phyloP scores from a whole-genome alignment of 2,113 vertebrate genomes.

The Coregonus clupeaformis region DNA sequence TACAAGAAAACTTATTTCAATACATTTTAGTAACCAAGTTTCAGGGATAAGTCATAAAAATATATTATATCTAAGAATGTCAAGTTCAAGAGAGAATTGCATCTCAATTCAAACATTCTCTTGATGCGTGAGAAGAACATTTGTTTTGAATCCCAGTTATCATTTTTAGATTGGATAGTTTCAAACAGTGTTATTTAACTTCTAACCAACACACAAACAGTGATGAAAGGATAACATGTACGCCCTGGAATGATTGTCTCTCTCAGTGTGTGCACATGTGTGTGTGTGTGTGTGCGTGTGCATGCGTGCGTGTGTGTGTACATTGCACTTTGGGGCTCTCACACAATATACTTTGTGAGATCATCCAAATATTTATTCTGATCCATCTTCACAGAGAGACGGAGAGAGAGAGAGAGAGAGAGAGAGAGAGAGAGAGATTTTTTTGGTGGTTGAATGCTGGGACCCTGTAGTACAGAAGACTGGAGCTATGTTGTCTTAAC shows the following conservation, averaged over 20 bases:
- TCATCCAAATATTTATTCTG: slow-evolving; percentile 46
- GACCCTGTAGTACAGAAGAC: neutral
- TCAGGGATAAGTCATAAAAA: too few relatives aligned
- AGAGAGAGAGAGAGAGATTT: neutral
- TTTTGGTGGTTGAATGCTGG: neutral
- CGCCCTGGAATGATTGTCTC: neutral
- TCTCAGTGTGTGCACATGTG: neutral
- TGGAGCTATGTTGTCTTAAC: slow-evolving; percentile 57
- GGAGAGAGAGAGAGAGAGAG: neutral
- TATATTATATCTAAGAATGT: too few relatives aligned
- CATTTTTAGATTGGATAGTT: too few relatives aligned
- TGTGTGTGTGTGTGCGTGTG: slow-evolving; percentile 15
- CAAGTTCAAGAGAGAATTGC: too few relatives aligned
- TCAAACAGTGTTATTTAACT: too few relatives aligned
- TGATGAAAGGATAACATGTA: too few relatives aligned
- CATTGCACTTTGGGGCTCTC: neutral
- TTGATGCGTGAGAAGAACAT: neutral
- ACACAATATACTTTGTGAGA: slow-evolving; percentile 17
- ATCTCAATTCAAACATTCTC: too few relatives aligned
- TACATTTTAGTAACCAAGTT: too few relatives aligned
- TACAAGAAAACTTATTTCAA: too few relatives aligned
- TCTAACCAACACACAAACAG: too few relatives aligned
- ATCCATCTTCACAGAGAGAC: slow-evolving; percentile 8
- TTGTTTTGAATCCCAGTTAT: too few relatives aligned
- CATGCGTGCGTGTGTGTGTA: slow-evolving; percentile 12